phyloP scores from a whole-genome alignment of 2,113 vertebrate genomes.

The Corynorhinus townsendii region DNA sequence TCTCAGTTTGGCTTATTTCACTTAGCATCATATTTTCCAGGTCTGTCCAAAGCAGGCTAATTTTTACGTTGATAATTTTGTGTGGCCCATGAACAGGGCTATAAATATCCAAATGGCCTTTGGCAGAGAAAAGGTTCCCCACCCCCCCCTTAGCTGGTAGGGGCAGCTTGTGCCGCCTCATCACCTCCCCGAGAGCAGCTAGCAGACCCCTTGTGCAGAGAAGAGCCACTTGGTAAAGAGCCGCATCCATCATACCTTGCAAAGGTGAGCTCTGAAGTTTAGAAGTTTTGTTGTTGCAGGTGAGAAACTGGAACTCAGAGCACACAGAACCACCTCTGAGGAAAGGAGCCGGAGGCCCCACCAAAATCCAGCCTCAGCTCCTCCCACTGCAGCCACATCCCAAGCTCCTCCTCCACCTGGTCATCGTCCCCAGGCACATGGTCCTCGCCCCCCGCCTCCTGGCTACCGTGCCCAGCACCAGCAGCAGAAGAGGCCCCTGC shows the following conservation, averaged over 20 bases:
- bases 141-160: no score
- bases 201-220: accelerated
- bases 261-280: not conserved
- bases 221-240: not conserved
- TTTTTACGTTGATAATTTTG: no score
- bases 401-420: conserved; percentile 18
- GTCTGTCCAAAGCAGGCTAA: no score
- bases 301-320: conserved; percentile 32
- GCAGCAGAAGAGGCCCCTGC: conserved; percentile 28
- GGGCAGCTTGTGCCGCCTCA: not conserved
- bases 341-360: not conserved
- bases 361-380: not conserved
- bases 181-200: not conserved
- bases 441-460: not conserved
- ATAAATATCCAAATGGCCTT: no score
- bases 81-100: no score
- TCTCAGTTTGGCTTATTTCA: no score
- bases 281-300: conserved; percentile 46
- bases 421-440: not conserved
- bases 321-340: accelerated
- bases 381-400: not conserved
- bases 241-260: accelerated
- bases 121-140: no score
- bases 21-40: no score
- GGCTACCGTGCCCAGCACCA: conserved; percentile 21